phyloP scores from a whole-genome alignment of 2,888 invertebrate species.

The Melanotus villosus region DNA sequence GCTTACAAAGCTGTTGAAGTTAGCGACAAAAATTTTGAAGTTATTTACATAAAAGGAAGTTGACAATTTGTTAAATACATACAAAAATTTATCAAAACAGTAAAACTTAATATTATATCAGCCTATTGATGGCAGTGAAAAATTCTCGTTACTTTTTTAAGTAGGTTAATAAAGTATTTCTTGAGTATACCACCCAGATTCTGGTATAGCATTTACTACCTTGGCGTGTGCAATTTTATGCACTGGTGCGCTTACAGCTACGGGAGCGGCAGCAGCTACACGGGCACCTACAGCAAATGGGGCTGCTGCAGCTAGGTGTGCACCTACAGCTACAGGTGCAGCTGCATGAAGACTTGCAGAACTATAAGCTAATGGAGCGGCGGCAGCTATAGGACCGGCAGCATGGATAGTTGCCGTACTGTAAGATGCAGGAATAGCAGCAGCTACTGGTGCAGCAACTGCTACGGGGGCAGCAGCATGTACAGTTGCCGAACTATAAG shows the following conservation, averaged over 20 bases:
- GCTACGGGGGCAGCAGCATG: constrained; percentile 36
- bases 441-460: background rate
- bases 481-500: constrained; percentile 27
- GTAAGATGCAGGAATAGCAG: background rate
- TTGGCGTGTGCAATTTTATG: background rate
- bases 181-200: constrained; percentile 49
- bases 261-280: no score
- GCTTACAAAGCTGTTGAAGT: no score
- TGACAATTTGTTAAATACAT: background rate
- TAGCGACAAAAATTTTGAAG: no score
- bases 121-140: constrained; percentile 10
- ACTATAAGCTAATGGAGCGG: background rate
- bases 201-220: constrained; percentile 29
- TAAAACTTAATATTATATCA: background rate
- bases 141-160: background rate
- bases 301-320: background rate
- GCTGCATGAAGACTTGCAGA: background rate
- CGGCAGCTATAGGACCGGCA: background rate
- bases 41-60: no score
- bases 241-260: no score
- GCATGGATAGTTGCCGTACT: background rate
- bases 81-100: background rate
- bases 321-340: background rate
- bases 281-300: background rate
- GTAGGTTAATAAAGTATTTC: constrained; percentile 50